phyloP scores from a whole-genome alignment of 92 coral and sea anemone species.

The Bergia puertoricense region DNA sequence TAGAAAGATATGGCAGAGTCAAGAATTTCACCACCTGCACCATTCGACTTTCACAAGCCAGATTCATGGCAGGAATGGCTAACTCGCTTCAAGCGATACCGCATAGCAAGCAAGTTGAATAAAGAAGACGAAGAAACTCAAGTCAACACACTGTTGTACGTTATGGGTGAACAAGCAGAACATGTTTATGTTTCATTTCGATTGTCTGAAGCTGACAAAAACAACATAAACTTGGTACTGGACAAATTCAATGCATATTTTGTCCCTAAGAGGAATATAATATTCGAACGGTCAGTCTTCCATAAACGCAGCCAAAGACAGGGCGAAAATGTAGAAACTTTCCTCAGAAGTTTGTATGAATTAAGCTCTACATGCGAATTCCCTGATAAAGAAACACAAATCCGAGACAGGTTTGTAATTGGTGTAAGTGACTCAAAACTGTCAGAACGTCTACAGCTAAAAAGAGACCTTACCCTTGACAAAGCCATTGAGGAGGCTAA shows the following conservation, averaged over 20 bases:
- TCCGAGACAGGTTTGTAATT: not conserved
- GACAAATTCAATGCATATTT: too few relatives aligned
- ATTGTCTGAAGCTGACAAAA: not conserved
- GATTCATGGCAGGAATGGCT: not conserved
- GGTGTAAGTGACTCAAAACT: not conserved
- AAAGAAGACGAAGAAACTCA: not conserved
- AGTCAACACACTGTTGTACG: not conserved
- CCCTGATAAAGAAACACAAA: not conserved
- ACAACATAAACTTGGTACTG: too few relatives aligned
- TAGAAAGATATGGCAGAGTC: not conserved
- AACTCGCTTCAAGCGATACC: not conserved
- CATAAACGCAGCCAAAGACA: not conserved
- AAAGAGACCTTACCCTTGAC: not conserved
- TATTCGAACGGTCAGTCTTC: too few relatives aligned
- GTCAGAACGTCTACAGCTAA: not conserved
- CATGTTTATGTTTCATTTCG: not conserved
- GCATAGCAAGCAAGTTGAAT: not conserved
- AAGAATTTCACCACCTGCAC: not conserved
- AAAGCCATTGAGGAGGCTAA: not conserved
- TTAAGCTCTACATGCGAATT: not conserved
- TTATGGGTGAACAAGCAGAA: not conserved
- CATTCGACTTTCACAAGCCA: not conserved
- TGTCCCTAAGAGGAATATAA: too few relatives aligned
- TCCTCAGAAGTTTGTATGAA: not conserved
- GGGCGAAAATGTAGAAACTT: not conserved